Percentiles rank a stretch among this genome's conserved stretches.
Evolutionary conservation across 37 sponge, comb jelly and placozoan genomes (phyloP).

Genomic region (Trichoplax adhaerens): DNA sequence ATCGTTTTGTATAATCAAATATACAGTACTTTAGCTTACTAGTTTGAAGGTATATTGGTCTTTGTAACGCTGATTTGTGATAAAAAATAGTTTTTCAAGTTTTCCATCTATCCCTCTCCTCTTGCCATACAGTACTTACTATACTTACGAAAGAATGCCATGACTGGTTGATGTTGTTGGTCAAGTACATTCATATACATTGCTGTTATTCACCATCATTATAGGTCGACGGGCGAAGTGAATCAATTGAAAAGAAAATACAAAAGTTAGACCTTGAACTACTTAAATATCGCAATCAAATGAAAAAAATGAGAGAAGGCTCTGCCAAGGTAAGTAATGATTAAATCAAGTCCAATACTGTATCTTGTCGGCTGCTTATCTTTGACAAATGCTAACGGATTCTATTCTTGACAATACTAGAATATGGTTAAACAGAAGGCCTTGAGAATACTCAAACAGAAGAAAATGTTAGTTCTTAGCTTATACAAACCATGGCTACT

Average conservation of each 20-base stretch:
- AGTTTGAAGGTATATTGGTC: too few species aligned
- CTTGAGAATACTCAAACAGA: slow-evolving; percentile 87
- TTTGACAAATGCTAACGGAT: neutral
- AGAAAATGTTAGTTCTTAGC: slow-evolving; percentile 25
- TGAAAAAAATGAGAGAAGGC: slow-evolving; percentile 99
- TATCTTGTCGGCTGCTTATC: neutral
- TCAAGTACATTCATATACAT: too few species aligned
- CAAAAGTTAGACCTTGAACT: slow-evolving; percentile 86
- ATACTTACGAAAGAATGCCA: too few species aligned
- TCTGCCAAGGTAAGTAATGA: slow-evolving; percentile 48
- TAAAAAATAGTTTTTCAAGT: too few species aligned
- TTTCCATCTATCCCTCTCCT: too few species aligned
- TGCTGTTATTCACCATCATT: neutral
- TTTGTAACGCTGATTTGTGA: too few species aligned
- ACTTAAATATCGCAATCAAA: slow-evolving; percentile 87
- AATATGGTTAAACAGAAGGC: slow-evolving; percentile 98
- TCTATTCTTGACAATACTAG: slow-evolving; percentile 11
- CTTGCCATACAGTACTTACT: too few species aligned
- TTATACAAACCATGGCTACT: too few species aligned
- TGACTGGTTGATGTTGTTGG: too few species aligned
- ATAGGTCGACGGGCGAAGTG: slow-evolving; percentile 65
- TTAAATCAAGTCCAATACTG: neutral
- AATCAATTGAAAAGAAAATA: slow-evolving; percentile 97
- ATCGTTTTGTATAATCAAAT: too few species aligned
- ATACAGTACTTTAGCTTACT: too few species aligned